Evolutionary conservation across 2,888 invertebrate species (phyloP), one percentile per base, ranked within the genome.

Genomic region (Phragmatobia fuliginosa): DNA sequence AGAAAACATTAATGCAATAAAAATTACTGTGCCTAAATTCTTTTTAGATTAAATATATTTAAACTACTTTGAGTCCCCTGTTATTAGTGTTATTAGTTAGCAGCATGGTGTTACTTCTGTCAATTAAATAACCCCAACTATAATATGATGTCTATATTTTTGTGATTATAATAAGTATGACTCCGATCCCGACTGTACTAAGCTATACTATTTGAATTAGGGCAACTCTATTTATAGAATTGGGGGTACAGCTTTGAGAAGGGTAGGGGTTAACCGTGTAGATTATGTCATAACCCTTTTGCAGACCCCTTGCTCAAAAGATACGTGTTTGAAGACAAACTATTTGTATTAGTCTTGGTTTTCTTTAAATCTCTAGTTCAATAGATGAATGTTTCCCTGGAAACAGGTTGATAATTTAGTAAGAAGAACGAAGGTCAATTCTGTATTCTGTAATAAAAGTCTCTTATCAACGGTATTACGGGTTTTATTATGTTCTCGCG

Each of bases 141-240:
- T 11, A 25, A 11, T n/a, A 11, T 25, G 1, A 5, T 25, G 14
- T 52, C 11, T n/a, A n/a, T 25, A 11, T 49, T 49, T 49, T 25
- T n/a, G 49, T 49, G 11, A 10, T 49, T n/a, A 5, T 14, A 52
- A 25, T 25, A 25, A 36, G 18, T 36, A 36, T 61, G 25, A 28
- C 36, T 61, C 28, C 25, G 25, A 25, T 16, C 11, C 33, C 36
- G 36, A 36, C 28, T 62, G 25, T 62, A 62, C 18, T 36, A 38
- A 25, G 10, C 16, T 18, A 61, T 18, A 61, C 36, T 36, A 62
- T 28, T 36, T 25, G 28, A 36, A 38, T 14, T 16, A 38, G 28
- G 38, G 38, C 61, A 36, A 38, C 38, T 18, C 36, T 62, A 62
- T 38, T 38, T 38, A 62, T 62, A 62, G 28, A n/a, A 62, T 38